phyloP scores from a whole-genome alignment of 1,140 invertebrate genomes.

The Drosophila mayri region DNA sequence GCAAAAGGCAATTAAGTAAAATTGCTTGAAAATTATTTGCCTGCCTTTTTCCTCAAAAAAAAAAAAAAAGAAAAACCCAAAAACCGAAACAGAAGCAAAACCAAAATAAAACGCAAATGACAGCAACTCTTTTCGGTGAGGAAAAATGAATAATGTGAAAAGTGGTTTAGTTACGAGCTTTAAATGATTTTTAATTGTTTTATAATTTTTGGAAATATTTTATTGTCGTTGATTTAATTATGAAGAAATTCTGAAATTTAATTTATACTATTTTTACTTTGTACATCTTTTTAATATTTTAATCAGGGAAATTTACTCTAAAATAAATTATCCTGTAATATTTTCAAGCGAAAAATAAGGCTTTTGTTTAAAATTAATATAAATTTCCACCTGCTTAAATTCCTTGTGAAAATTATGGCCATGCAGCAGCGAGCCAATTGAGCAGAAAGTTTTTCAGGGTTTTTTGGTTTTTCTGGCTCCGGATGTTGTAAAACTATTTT shows the following conservation, averaged over 20 bases:
- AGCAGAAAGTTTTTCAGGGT: slow-evolving; percentile 6
- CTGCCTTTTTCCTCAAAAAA: not conserved
- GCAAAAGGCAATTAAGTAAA: slow-evolving; percentile 78
- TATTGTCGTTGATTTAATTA: not conserved
- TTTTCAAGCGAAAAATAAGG: not conserved
- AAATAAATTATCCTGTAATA: not conserved
- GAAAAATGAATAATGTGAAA: not conserved
- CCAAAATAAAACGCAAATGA: slow-evolving; percentile 36
- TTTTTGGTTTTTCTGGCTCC: not conserved
- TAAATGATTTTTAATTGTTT: slow-evolving; percentile 9
- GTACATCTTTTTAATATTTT: no score
- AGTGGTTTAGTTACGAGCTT: not conserved
- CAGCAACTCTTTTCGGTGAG: slow-evolving; percentile 3
- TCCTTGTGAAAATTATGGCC: slow-evolving; percentile 1
- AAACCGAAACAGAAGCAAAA: slow-evolving; percentile 21
- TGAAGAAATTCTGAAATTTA: not conserved
- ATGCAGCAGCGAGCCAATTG: slow-evolving; percentile 9
- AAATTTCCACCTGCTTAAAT: not conserved
- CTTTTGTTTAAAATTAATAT: not conserved
- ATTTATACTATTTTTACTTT: not conserved
- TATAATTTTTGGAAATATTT: slow-evolving; percentile 1
- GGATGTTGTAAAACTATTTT: slow-evolving; percentile 16
- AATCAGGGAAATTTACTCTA: no score
- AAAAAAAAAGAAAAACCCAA: not conserved
- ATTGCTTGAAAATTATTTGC: slow-evolving; percentile 75